Conservation (phyloP, 1,140 invertebrate species). For the Drepana arcuata region DNA sequence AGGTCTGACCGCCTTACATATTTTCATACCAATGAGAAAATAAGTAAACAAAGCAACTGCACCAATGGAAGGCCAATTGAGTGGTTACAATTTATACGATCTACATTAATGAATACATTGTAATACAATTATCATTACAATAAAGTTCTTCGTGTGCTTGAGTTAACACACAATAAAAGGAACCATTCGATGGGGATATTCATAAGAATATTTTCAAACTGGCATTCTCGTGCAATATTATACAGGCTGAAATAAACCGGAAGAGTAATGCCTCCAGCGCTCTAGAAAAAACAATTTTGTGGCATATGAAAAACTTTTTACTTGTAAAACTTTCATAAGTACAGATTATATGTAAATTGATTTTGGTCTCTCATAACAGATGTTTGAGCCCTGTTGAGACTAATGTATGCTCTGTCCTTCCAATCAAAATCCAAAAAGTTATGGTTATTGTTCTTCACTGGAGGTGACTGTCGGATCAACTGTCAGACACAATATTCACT, state of each 20-base stretch:
- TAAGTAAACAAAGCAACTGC: neutral
- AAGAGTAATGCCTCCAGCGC: neutral
- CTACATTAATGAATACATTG: neutral
- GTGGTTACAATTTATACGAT: neutral
- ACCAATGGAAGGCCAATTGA: neutral
- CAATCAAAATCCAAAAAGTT: too few species aligned
- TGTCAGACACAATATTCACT: too few species aligned
- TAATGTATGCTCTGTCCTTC: too few species aligned
- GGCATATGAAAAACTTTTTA: neutral
- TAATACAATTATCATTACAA: neutral
- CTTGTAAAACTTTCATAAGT: too few species aligned
- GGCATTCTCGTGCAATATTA: neutral
- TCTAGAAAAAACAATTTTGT: neutral
- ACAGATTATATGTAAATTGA: too few species aligned
- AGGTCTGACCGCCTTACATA: constrained; percentile 11
- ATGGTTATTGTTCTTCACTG: too few species aligned
- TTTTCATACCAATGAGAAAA: neutral
- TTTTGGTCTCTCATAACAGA: too few species aligned
- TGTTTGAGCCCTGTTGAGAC: too few species aligned
- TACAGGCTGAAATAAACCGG: neutral
- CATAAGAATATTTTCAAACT: neutral
- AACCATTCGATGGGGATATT: neutral
- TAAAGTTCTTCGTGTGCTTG: neutral
- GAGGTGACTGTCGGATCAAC: too few species aligned
- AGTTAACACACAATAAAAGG: neutral